Conservation (phyloP, 1,140 invertebrate species). For the Tigriopus japonicus region DNA sequence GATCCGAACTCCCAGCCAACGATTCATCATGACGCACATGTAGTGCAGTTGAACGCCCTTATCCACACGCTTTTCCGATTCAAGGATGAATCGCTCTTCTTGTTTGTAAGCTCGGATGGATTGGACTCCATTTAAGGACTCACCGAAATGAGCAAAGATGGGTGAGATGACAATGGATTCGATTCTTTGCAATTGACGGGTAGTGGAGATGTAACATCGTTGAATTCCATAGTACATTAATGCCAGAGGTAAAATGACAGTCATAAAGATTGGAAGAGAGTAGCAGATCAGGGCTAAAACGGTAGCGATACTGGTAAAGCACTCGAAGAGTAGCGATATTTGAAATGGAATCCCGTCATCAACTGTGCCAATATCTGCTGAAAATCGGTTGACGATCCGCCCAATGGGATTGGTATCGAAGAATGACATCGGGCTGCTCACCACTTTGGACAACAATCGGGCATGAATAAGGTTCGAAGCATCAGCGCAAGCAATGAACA, state of each 20-base stretch:
- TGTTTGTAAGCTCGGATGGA: constrained; percentile 47
- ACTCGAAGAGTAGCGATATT: neutral
- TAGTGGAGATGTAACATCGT: constrained; percentile 14
- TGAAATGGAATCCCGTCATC: constrained; percentile 42
- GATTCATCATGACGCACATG: constrained; percentile 26
- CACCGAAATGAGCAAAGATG: constrained; percentile 16
- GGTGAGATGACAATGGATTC: constrained; percentile 15
- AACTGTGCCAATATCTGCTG: constrained; percentile 29
- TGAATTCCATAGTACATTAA: constrained; percentile 14
- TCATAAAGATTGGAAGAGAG: neutral
- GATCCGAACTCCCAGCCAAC: constrained; percentile 29
- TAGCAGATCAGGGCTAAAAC: neutral
- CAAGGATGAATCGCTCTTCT: constrained; percentile 39
- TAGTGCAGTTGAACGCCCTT: constrained; percentile 31
- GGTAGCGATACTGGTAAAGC: neutral
- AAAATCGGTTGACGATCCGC: constrained; percentile 30
- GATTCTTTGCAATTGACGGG: constrained; percentile 15
- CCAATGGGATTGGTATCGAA: constrained; percentile 58
- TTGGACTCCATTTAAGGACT: constrained; percentile 38
- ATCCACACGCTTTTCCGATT: constrained; percentile 31
- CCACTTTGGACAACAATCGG: constrained; percentile 26
- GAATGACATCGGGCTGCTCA: constrained; percentile 46
- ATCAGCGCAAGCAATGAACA: constrained; percentile 16
- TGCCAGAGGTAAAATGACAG: constrained; percentile 12
- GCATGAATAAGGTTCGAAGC: constrained; percentile 20